phyloP scores from a whole-genome alignment of 2,888 invertebrate genomes.

The Mongoloraphidia duomilia region DNA sequence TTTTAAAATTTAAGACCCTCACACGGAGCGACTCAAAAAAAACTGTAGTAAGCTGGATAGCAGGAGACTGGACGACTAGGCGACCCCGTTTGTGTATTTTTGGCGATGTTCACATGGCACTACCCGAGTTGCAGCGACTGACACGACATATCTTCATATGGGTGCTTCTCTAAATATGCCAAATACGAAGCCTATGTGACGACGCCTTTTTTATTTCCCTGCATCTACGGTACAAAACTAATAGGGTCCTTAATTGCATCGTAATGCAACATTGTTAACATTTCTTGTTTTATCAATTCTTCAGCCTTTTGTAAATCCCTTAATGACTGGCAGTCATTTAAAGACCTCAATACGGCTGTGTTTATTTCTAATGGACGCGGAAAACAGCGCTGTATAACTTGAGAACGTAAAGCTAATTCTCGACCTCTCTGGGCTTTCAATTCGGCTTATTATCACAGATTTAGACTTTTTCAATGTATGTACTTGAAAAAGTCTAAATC shows the following conservation, averaged over 20 bases:
- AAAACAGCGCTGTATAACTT: slow-evolving; percentile 70
- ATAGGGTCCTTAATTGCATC: slow-evolving; percentile 73
- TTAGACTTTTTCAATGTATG: too few species aligned
- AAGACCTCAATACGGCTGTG: slow-evolving; percentile 62
- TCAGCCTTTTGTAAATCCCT: slow-evolving; percentile 88
- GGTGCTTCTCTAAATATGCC: slow-evolving; percentile 73
- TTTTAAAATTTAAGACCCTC: too few species aligned
- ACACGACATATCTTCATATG: slow-evolving; percentile 69
- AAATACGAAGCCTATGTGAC: slow-evolving; percentile 54
- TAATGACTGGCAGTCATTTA: slow-evolving; percentile 59
- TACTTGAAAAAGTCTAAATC: too few species aligned
- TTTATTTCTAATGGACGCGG: slow-evolving; percentile 82
- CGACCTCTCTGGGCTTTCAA: slow-evolving; percentile 50
- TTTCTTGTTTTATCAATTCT: slow-evolving; percentile 89
- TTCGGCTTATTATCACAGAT: slow-evolving; percentile 48
- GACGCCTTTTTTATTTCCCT: slow-evolving; percentile 38
- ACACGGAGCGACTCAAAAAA: too few species aligned
- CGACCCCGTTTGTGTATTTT: too few species aligned
- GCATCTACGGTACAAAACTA: slow-evolving; percentile 18
- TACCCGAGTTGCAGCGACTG: too few species aligned
- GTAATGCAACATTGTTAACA: slow-evolving; percentile 88
- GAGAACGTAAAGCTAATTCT: slow-evolving; percentile 63
- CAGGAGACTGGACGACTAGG: too few species aligned
- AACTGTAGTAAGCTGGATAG: too few species aligned
- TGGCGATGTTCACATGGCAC: too few species aligned